Conservation (phyloP, 2,888 invertebrate species). For the Dynastes hyllus region DNA sequence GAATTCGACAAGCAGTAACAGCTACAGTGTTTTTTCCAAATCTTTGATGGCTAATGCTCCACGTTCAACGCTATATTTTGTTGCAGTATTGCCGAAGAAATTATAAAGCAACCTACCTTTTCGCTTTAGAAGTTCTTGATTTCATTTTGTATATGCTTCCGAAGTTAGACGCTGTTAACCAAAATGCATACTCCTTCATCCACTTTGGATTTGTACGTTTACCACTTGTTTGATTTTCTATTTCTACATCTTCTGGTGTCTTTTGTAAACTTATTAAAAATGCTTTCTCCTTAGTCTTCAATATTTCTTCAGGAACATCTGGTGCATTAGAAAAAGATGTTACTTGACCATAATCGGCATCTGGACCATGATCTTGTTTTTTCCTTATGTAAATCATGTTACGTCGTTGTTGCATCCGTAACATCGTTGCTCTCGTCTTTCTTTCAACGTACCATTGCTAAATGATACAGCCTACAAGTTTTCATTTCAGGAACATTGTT, state of each 20-base stretch:
- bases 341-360: not conserved
- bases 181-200: not conserved
- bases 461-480: not conserved
- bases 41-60: too few relatives aligned
- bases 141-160: not conserved
- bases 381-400: not conserved
- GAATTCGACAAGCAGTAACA: too few relatives aligned
- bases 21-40: too few relatives aligned
- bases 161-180: not conserved
- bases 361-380: not conserved
- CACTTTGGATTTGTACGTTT: not conserved
- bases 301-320: not conserved
- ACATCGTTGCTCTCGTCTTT: not conserved
- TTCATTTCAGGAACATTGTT: not conserved
- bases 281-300: not conserved
- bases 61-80: too few relatives aligned
- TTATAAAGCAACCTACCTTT: too few relatives aligned
- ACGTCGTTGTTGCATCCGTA: not conserved
- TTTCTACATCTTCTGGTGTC: not conserved
- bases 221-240: not conserved
- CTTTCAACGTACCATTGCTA: not conserved
- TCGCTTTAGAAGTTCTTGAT: not conserved
- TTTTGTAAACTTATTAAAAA: not conserved
- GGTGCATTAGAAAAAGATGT: not conserved
- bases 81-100: too few relatives aligned